Conservation (phyloP, 2,113 vertebrate species). For the Saguinus imperator region DNA sequence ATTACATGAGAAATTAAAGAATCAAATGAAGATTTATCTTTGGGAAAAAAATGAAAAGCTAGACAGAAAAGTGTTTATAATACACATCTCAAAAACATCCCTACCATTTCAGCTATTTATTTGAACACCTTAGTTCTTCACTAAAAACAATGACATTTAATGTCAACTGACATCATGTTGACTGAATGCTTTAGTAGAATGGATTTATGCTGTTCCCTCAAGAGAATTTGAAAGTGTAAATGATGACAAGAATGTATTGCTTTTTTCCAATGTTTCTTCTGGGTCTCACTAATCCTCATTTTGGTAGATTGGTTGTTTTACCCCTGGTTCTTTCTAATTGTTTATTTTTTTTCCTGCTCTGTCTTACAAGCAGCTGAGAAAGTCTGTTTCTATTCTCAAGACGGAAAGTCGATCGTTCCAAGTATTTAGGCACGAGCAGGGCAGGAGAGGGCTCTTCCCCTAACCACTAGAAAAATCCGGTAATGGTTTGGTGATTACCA, state of each 20-base stretch:
- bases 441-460: too few species aligned
- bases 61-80: neutral
- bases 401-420: neutral
- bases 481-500: too few species aligned
- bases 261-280: neutral
- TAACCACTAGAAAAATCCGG: too few species aligned
- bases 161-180: neutral
- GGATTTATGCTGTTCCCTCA: fast-evolving
- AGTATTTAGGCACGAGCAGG: too few species aligned
- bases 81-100: neutral
- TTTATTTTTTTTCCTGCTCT: neutral
- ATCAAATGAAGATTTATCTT: neutral
- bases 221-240: neutral
- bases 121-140: neutral
- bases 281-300: neutral
- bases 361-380: neutral
- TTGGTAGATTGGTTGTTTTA: neutral
- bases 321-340: neutral
- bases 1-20: neutral
- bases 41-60: neutral
- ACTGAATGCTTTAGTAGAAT: neutral
- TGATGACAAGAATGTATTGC: neutral
- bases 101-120: neutral
- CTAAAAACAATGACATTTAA: neutral
- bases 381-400: neutral